Evolutionary conservation across 2,888 invertebrate genomes (phyloP).

Genomic region (Coleophora flavipennella): DNA sequence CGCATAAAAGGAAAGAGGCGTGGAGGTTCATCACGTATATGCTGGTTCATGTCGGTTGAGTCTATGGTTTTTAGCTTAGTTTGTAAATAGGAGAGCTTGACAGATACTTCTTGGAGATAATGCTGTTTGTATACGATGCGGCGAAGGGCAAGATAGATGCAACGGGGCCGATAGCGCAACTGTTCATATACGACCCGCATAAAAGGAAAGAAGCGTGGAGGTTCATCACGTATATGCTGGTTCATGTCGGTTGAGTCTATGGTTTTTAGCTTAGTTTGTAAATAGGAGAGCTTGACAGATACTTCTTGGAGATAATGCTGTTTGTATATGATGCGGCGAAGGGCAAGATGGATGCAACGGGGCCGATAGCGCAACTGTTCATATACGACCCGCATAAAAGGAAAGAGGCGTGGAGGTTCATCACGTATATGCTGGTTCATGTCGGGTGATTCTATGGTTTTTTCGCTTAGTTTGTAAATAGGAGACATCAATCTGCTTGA

Average conservation of each 20-base stretch:
- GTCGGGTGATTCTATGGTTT: slow-evolving; percentile 78
- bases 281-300: too few relatives aligned
- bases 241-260: too few relatives aligned
- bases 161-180: slow-evolving; percentile 83
- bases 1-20: slow-evolving; percentile 85
- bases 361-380: slow-evolving; percentile 85
- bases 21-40: slow-evolving; percentile 97
- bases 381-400: slow-evolving; percentile 92
- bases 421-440: slow-evolving; percentile 97
- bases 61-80: slow-evolving; percentile 6
- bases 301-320: slow-evolving; percentile 88
- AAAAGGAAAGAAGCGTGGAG: slow-evolving; percentile 93
- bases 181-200: slow-evolving; percentile 91
- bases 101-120: slow-evolving; percentile 90
- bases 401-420: slow-evolving; percentile 93
- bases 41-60: slow-evolving; percentile 95
- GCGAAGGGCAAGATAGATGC: slow-evolving; percentile 56
- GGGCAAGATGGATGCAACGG: slow-evolving; percentile 69
- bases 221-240: too few relatives aligned
- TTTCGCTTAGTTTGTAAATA: too few relatives aligned
- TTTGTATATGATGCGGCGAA: slow-evolving; percentile 72
- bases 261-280: too few relatives aligned
- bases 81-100: too few relatives aligned
- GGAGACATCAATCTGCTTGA: slow-evolving; percentile 93
- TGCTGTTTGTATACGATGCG: slow-evolving; percentile 75